Conservation (phyloP, 2,888 invertebrate genomes). For the Megastigmus dorsalis region DNA sequence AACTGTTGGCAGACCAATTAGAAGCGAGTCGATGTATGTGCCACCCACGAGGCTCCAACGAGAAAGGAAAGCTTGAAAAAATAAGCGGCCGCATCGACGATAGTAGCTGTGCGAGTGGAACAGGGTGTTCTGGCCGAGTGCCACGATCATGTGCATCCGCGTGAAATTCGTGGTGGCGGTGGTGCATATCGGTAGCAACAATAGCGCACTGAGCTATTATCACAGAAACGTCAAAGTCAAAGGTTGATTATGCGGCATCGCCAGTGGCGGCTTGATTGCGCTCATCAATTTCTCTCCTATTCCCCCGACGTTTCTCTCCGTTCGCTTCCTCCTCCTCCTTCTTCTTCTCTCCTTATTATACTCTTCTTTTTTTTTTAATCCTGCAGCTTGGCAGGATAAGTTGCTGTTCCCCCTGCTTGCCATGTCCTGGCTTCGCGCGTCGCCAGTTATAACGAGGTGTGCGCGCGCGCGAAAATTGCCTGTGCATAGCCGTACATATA, state of each 20-base stretch:
- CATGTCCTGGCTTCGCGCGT: no score
- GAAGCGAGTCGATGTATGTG: neutral
- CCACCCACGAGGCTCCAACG: neutral
- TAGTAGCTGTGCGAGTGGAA: neutral
- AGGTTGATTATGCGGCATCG: neutral
- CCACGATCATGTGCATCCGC: slow-evolving; percentile 6
- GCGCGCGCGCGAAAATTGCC: slow-evolving; percentile 17
- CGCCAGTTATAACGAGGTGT: neutral
- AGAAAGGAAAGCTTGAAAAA: neutral
- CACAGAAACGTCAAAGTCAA: slow-evolving; percentile 16
- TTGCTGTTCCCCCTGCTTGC: no score
- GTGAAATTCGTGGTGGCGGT: neutral
- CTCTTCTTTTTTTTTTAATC: neutral
- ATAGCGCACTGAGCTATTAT: no score
- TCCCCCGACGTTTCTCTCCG: no score
- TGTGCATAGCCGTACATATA: no score
- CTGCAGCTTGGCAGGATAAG: no score
- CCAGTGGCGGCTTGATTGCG: slow-evolving; percentile 25
- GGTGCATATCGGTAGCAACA: no score
- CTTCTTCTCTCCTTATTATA: neutral
- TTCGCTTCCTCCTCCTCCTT: neutral
- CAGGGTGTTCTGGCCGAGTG: slow-evolving; percentile 31
- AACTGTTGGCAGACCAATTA: slow-evolving; percentile 34
- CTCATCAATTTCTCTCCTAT: slow-evolving; percentile 39
- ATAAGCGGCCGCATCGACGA: no score